Conservation (phyloP, 2,888 invertebrate genomes). For the Crocallis elinguaria region DNA sequence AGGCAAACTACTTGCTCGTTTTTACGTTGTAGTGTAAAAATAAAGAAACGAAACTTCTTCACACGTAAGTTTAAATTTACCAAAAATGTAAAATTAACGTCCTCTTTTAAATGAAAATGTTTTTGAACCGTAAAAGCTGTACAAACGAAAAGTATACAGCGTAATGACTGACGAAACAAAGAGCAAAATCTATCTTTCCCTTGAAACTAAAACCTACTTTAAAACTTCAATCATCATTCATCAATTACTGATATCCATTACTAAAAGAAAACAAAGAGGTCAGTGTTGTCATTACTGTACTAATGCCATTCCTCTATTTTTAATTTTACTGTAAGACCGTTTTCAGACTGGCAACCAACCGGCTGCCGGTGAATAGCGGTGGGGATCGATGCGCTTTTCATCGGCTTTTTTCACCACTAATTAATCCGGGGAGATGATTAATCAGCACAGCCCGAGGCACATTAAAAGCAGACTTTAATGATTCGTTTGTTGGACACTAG, state of each 20-base stretch:
- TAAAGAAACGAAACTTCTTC: too few relatives aligned
- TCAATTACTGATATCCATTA: background rate
- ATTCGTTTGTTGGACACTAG: conserved; percentile 70
- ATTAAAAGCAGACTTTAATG: conserved; percentile 74
- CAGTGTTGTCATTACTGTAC: background rate
- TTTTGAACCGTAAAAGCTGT: too few relatives aligned
- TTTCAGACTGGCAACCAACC: conserved; percentile 38
- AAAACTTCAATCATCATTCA: too few relatives aligned
- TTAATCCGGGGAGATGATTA: conserved; percentile 78
- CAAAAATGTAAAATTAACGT: too few relatives aligned
- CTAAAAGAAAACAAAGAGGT: background rate
- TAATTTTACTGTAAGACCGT: conserved; percentile 46
- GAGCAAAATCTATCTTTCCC: too few relatives aligned
- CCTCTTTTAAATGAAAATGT: too few relatives aligned
- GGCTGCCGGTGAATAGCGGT: conserved; percentile 38
- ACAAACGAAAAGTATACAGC: too few relatives aligned
- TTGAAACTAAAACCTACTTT: too few relatives aligned
- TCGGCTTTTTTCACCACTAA: conserved; percentile 62
- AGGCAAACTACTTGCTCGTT: too few relatives aligned
- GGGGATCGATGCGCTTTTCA: conserved; percentile 59
- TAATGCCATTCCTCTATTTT: background rate
- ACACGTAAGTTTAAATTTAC: too few relatives aligned
- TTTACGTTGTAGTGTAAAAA: too few relatives aligned
- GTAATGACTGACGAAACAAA: too few relatives aligned
- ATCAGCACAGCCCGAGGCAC: conserved; percentile 67